A percentile compares a stretch with the other conserved stretches of the same genome.
phyloP scores from a whole-genome alignment of 2,888 invertebrate species.

The Balanococcus diminutus region DNA sequence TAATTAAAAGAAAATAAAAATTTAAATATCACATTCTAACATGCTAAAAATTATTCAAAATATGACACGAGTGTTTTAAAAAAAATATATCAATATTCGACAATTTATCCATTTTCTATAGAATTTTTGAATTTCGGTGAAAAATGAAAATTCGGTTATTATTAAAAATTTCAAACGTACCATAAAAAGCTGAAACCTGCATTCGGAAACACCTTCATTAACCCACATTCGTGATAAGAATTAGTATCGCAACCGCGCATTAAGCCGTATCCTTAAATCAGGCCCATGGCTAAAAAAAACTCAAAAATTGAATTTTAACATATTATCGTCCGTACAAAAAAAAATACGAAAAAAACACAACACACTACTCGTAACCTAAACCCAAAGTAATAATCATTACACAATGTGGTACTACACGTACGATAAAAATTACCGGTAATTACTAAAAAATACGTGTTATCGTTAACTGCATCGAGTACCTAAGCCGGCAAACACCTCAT shows the following conservation, averaged over 20 bases:
- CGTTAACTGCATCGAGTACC: background rate
- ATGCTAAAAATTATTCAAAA: no score
- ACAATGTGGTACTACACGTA: background rate
- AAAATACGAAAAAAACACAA: background rate
- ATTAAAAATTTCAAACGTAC: background rate
- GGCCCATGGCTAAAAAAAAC: no score
- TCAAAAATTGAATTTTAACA: background rate
- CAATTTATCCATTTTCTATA: no score
- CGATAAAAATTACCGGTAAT: constrained; percentile 19
- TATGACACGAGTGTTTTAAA: no score
- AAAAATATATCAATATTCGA: no score
- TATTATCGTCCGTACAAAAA: background rate
- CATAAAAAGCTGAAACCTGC: background rate
- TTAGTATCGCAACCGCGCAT: background rate
- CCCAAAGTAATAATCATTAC: background rate
- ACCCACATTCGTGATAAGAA: background rate
- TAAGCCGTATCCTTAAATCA: background rate
- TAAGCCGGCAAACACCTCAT: background rate
- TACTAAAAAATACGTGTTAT: background rate
- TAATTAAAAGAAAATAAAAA: no score
- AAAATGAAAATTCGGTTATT: no score
- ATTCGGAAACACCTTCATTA: background rate
- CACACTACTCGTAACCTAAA: background rate
- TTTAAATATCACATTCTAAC: no score
- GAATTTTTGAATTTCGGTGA: no score